phyloP scores from a whole-genome alignment of 2,113 vertebrate species.

The Phocoena sinus region DNA sequence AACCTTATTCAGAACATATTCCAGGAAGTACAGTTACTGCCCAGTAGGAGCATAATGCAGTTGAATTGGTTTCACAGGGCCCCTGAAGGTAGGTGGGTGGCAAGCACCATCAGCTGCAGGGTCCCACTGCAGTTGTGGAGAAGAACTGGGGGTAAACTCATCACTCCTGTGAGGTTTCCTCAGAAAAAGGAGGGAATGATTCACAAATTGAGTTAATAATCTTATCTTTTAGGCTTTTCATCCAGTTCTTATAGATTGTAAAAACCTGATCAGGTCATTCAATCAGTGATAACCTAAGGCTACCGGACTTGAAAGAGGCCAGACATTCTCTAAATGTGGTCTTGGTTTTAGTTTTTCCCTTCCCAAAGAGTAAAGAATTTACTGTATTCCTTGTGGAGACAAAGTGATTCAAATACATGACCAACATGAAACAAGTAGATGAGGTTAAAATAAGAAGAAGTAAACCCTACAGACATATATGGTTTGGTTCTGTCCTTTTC shows the following conservation, averaged over 20 bases:
- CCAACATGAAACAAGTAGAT: background rate
- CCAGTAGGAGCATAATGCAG: background rate
- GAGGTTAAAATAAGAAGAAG: background rate
- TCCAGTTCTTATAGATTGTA: background rate
- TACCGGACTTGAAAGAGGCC: background rate
- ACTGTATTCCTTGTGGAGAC: background rate
- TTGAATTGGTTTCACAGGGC: background rate
- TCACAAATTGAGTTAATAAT: background rate
- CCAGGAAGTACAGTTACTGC: background rate
- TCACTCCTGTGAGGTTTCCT: background rate
- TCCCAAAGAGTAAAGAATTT: background rate
- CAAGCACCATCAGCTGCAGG: background rate
- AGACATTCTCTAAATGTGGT: background rate
- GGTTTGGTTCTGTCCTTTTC: background rate
- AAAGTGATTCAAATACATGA: background rate
- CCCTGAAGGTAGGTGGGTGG: background rate
- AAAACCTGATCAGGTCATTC: background rate
- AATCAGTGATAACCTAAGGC: background rate
- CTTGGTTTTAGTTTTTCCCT: background rate
- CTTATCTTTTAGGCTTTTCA: background rate
- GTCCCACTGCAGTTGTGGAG: background rate
- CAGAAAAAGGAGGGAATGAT: background rate
- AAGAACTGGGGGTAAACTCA: background rate
- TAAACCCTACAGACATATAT: background rate
- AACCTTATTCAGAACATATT: background rate